Evolutionary conservation across 2,113 vertebrate species (phyloP).

Genomic region (Clarias macrocephalus): DNA sequence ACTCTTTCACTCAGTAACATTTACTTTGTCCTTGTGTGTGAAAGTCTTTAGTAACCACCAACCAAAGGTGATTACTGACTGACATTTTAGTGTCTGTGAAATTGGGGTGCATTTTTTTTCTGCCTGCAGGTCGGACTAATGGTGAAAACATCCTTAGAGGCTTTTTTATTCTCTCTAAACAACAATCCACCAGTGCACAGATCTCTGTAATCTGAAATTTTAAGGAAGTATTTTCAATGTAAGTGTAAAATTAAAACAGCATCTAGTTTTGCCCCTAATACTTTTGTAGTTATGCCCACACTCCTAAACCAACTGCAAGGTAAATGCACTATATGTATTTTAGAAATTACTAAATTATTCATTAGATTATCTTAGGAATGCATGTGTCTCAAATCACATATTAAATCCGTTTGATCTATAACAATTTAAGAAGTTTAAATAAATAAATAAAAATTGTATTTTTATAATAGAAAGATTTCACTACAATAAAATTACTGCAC

Average conservation of each 20-base stretch:
- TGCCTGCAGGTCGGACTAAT: not conserved
- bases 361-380: not conserved
- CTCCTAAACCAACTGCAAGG: not conserved
- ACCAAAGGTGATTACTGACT: constrained; percentile 2
- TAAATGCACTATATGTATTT: not conserved
- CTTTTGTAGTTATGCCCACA: not conserved
- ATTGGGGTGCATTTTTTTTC: not conserved
- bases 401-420: too few species aligned
- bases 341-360: not conserved
- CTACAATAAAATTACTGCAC: too few species aligned
- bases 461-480: too few species aligned
- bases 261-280: not conserved
- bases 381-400: not conserved
- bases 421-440: too few species aligned
- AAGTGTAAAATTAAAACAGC: not conserved
- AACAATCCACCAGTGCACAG: not conserved
- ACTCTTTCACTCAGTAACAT: constrained; percentile 37
- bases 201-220: not conserved
- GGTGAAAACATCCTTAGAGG: not conserved
- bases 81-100: constrained; percentile 15
- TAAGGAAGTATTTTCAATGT: not conserved
- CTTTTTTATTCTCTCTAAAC: not conserved
- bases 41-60: constrained; percentile 33
- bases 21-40: constrained; percentile 34
- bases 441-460: too few species aligned